Conservation (phyloP, 2,888 invertebrate genomes). For the Athripsodes cinereus region DNA sequence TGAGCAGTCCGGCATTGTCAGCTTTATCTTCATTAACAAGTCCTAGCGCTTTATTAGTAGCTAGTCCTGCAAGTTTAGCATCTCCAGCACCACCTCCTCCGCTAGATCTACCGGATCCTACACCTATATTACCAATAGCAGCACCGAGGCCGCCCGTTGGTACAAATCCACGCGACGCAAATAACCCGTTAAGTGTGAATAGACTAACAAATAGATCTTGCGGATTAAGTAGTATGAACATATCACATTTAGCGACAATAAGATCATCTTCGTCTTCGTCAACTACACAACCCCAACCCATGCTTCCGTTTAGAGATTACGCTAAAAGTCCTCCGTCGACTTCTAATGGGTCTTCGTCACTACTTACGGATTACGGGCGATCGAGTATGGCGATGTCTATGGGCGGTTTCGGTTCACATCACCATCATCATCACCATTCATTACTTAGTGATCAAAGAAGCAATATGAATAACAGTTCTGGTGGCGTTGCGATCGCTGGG, state of each 20-base stretch:
- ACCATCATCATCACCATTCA: no score
- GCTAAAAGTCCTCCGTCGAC: conserved; percentile 18
- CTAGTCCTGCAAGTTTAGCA: conserved; percentile 50
- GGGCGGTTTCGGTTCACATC: conserved; percentile 20
- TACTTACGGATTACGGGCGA: conserved; percentile 4
- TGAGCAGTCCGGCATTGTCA: conserved; percentile 46
- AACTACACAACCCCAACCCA: conserved; percentile 10
- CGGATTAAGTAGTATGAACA: conserved; percentile 20
- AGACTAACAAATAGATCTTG: conserved; percentile 70
- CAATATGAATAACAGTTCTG: not conserved
- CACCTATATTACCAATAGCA: conserved; percentile 38
- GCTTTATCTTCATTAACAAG: conserved; percentile 60
- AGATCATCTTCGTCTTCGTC: conserved; percentile 15
- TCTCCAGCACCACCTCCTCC: conserved; percentile 23
- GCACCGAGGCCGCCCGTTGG: conserved; percentile 71
- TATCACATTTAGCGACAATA: conserved; percentile 20
- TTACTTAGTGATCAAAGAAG: not conserved
- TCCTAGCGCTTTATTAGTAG: conserved; percentile 66
- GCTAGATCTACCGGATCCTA: conserved; percentile 28
- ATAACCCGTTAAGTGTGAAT: conserved; percentile 87
- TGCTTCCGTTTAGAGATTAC: conserved; percentile 18
- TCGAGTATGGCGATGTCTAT: not conserved
- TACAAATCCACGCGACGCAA: conserved; percentile 86
- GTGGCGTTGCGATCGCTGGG: not conserved
- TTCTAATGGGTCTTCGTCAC: conserved; percentile 14